Evolutionary conservation across 2,888 invertebrate species (phyloP).

Genomic region (Trypoxylon attenuatum): DNA sequence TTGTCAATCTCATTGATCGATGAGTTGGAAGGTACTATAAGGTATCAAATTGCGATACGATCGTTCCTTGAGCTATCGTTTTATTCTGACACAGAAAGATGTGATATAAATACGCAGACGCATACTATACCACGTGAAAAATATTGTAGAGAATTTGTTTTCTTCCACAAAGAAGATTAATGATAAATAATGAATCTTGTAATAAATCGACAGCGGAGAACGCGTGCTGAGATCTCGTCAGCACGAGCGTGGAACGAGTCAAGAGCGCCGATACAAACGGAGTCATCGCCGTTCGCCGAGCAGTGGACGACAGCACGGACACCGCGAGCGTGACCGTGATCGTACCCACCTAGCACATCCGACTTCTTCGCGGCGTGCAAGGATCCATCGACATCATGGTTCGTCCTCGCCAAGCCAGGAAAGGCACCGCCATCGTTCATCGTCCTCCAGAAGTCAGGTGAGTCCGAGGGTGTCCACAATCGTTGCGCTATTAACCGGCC

Average conservation of each 20-base stretch:
- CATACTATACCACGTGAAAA: too few species aligned
- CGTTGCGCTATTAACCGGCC: background rate
- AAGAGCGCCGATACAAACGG: conserved; percentile 89
- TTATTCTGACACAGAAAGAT: too few species aligned
- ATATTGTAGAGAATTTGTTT: too few species aligned
- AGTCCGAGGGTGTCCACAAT: conserved; percentile 50
- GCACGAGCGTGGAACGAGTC: conserved; percentile 85
- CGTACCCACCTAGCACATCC: conserved; percentile 58
- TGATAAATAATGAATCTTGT: too few species aligned
- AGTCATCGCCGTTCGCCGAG: conserved; percentile 89
- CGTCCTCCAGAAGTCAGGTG: conserved; percentile 71
- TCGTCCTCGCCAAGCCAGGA: conserved; percentile 67
- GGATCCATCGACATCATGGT: conserved; percentile 65
- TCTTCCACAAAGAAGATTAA: too few species aligned
- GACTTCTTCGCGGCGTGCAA: conserved; percentile 63
- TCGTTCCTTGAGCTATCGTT: too few species aligned
- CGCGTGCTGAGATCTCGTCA: conserved; percentile 78
- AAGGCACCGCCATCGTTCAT: conserved; percentile 67
- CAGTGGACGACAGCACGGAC: conserved; percentile 81
- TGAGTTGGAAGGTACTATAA: too few species aligned
- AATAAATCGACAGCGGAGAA: conserved; percentile 80
- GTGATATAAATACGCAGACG: too few species aligned
- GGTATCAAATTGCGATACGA: too few species aligned
- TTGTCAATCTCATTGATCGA: too few species aligned
- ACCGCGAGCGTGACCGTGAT: conserved; percentile 64